A percentile compares a stretch with the other conserved stretches of the same genome.
phyloP scores from a whole-genome alignment of 2,797 vertebrate genomes.

The Morelia viridis region DNA sequence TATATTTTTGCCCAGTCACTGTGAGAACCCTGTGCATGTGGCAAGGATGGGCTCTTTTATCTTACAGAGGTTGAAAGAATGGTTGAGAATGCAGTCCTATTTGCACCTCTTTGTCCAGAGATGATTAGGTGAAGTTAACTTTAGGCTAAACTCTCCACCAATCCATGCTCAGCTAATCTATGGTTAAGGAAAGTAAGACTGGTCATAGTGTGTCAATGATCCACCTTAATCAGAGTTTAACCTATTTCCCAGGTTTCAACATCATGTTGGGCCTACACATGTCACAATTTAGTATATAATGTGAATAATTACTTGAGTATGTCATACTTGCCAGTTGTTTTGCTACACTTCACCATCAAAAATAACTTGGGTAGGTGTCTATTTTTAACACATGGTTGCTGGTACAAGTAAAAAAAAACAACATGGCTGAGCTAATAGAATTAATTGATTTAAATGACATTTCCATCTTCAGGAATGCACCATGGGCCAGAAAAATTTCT shows the following conservation, averaged over 20 bases:
- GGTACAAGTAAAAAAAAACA: not conserved
- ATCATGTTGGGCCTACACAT: not conserved
- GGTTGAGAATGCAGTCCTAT: not conserved
- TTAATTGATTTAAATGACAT: not conserved
- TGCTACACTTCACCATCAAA: not conserved
- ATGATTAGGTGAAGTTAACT: not conserved
- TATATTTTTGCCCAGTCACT: not conserved
- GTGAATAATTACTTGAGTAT: not conserved
- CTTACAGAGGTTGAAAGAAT: not conserved
- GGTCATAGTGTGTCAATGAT: not conserved
- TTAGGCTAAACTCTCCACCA: not conserved
- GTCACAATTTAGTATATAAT: not conserved
- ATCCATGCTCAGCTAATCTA: not conserved
- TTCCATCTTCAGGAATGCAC: not conserved
- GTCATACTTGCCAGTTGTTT: not conserved
- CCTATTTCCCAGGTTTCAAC: not conserved
- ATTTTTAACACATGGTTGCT: not conserved
- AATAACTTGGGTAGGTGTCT: not conserved
- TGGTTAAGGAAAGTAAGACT: not conserved
- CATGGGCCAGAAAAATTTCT: not conserved
- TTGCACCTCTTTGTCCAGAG: not conserved
- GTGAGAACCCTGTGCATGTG: not conserved
- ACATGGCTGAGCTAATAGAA: not conserved
- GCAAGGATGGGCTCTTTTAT: not conserved
- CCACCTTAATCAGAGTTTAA: not conserved